phyloP scores from a whole-genome alignment of 2,888 invertebrate genomes.

The Lasioglossum calceatum region DNA sequence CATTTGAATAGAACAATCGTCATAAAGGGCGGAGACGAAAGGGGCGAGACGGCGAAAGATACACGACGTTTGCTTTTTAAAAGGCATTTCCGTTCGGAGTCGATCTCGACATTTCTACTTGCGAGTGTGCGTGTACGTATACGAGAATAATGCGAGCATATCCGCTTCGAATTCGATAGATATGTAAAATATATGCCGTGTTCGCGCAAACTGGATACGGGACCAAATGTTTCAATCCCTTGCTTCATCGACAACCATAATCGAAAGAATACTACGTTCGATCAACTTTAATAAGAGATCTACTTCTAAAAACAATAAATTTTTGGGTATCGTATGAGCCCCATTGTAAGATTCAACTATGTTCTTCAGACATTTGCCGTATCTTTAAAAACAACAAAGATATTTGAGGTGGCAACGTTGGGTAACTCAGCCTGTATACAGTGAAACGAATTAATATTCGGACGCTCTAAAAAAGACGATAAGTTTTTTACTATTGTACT shows the following conservation, averaged over 20 bases:
- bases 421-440: no score
- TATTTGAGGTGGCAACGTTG: no score
- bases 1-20: conserved; percentile 37
- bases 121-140: conserved; percentile 12
- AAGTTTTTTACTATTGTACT: no score
- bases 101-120: conserved; percentile 24
- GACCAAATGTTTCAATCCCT: conserved; percentile 62
- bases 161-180: conserved; percentile 67
- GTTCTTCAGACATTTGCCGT: no score
- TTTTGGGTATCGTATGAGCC: no score
- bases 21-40: conserved; percentile 11
- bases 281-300: no score
- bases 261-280: no score
- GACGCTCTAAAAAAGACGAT: no score
- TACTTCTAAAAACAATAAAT: no score
- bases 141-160: conserved; percentile 60
- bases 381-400: no score
- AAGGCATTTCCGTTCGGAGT: conserved; percentile 40
- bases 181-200: conserved; percentile 59
- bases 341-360: no score
- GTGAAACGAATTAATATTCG: no score
- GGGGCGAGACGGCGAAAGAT: conserved; percentile 16
- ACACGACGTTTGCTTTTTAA: conserved; percentile 38
- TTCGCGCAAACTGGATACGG: conserved; percentile 51
- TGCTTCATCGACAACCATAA: not conserved